Conservation (phyloP, 2,888 invertebrate genomes). For the Anarsia innoxiella region DNA sequence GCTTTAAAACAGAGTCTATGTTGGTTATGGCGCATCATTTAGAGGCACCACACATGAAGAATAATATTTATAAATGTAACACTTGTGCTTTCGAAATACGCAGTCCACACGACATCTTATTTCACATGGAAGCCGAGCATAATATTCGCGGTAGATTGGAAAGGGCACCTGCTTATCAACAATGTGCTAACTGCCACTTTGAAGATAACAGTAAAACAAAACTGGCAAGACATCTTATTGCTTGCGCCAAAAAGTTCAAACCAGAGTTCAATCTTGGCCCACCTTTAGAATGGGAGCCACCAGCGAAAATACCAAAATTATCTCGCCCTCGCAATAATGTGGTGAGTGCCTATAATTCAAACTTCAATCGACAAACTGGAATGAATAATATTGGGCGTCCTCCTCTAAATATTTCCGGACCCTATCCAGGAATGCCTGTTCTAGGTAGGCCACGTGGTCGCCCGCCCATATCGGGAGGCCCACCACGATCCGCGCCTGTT, state of each 20-base stretch:
- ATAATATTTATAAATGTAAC: slow-evolving; percentile 90
- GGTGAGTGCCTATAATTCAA: slow-evolving; percentile 63
- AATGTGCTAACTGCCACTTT: slow-evolving; percentile 95
- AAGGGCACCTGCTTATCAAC: slow-evolving; percentile 91
- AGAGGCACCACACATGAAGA: slow-evolving; percentile 94
- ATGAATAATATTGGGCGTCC: slow-evolving; percentile 57
- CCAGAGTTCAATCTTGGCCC: slow-evolving; percentile 92
- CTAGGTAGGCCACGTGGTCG: slow-evolving; percentile 66
- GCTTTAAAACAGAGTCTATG: slow-evolving; percentile 92
- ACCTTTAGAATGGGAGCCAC: slow-evolving; percentile 94
- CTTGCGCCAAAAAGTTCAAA: slow-evolving; percentile 93
- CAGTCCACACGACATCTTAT: slow-evolving; percentile 91
- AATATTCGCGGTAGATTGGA: slow-evolving; percentile 91
- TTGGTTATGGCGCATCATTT: slow-evolving; percentile 92
- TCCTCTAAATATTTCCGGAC: slow-evolving; percentile 41
- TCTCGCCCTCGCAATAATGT: slow-evolving; percentile 60
- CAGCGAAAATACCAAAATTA: slow-evolving; percentile 91
- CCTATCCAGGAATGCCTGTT: slow-evolving; percentile 44
- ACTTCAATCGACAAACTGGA: slow-evolving; percentile 65
- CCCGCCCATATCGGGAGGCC: slow-evolving; percentile 44
- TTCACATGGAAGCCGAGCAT: slow-evolving; percentile 96
- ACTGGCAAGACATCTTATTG: slow-evolving; percentile 89
- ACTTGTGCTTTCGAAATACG: slow-evolving; percentile 90
- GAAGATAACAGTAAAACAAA: slow-evolving; percentile 96
- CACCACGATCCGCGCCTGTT: slow-evolving; percentile 46